Evolutionary conservation across 2,113 vertebrate species (phyloP), one percentile per base, ranked within the genome.

Genomic region (Sturnus vulgaris): DNA sequence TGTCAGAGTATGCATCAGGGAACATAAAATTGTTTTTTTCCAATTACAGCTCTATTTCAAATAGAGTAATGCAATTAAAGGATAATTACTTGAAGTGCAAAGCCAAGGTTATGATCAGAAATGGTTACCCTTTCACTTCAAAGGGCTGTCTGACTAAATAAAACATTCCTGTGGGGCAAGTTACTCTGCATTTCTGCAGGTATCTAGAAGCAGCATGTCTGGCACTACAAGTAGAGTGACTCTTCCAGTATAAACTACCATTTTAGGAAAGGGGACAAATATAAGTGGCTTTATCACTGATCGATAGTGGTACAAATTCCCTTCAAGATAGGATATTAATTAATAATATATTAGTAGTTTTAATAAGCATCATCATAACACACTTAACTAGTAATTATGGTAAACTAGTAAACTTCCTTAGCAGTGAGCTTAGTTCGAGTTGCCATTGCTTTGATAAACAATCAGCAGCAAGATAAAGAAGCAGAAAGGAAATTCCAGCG

Each of bases 21-120:
- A 98, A 97, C 82, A 95, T 97, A 96, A 97, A 92, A 97, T 96
- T 97, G 96, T 61, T 82, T 97, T 97, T 98, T 98, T 95, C 96
- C 97, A 97, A 98, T 98, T 98, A 98, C 96, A 92, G 88, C 95
- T 97, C 96, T 97, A 96, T 98, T 98, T 98, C 97, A 97, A 97
- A 98, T 88, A 96, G 95, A 85, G 86, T 98, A 98, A 98, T 98
- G 96, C 97, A 98, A 98, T 98, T 98, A 98, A 98, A 98, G 96
- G 95, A 97, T 98, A 98, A 98, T 98, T 98, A 97, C 97, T 97
- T 95, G 96, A 96, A 97, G 94, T 97, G 95, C 96, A 97, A 97
- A 98, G 97, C 95, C 97, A 97, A 98, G 98, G 98, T 98, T 98
- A 97, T 68, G 86, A 96, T 98, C 97, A 98, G 97, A 98, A 98